These are phyloP conservation scores for Distichodus sexfasciatus DNA, from an alignment of 2,797 vertebrate species.

Conservation along the genomic window DNA sequence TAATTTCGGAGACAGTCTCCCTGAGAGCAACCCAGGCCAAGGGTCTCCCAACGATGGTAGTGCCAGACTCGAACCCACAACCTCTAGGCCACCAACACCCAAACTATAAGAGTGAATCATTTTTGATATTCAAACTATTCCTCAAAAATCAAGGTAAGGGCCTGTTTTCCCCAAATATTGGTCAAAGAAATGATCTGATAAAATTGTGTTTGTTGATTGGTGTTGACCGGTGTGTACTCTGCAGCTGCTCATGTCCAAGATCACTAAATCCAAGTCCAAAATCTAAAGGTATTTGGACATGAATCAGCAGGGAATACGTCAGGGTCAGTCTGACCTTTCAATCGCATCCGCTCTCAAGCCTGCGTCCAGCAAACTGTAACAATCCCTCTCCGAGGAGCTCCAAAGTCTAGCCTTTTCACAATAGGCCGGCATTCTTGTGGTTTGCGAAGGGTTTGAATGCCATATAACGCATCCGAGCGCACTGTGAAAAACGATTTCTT, in stretches of 20 bases:
- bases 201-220: no score
- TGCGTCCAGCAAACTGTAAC: slow-evolving; percentile 39
- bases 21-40: no score
- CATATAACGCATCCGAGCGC: slow-evolving; percentile 4
- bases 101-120: no score
- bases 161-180: no score
- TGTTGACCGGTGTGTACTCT: no score
- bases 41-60: no score
- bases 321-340: slow-evolving; percentile 44
- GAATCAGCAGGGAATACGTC: slow-evolving; percentile 27
- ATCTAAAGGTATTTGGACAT: slow-evolving; percentile 39
- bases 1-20: no score
- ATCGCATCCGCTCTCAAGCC: slow-evolving; percentile 42
- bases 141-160: no score
- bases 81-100: no score
- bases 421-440: slow-evolving; percentile 35
- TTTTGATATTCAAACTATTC: no score
- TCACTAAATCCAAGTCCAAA: slow-evolving; percentile 32
- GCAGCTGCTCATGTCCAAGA: slow-evolving; percentile 6
- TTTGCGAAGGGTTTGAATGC: slow-evolving; percentile 38
- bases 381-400: slow-evolving; percentile 38
- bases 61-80: no score
- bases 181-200: no score
- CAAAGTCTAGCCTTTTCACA: slow-evolving; percentile 30
- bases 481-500: slow-evolving; percentile 12